Evolutionary conservation across 2,888 invertebrate species (phyloP), one percentile per base, ranked within the genome.

Genomic region (Norana najaformis): DNA sequence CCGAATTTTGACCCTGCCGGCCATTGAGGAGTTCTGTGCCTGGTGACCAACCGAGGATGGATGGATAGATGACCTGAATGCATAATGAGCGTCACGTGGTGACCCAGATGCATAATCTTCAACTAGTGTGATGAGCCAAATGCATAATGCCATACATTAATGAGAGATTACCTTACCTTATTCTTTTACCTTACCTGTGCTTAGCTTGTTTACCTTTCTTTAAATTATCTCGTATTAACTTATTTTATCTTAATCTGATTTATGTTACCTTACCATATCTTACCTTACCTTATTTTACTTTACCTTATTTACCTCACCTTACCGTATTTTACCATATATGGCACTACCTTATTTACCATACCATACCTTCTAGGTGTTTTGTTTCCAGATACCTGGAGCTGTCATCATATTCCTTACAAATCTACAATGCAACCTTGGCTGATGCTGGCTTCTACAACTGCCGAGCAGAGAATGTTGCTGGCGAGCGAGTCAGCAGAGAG

Each of bases 401-500:
- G 18, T 37, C 85, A 4, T 85, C 85, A 30, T 36, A 85, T 85
- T 85, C 85, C 35, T 85, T 85, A 85, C 85, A 36, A 36, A 85
- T 85, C 85, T 85, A 85, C 85, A 85, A 85, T 30, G 37, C 85
- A 5, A 85, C 36, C 23, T 3, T 23, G 14, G 85, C 11, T 20
- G 85, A 85, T 36, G 85, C 36, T 18, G 85, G 85, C 85, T 23
- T 85, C 36, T 85, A 85, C 36, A 85, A 23, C 20, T 85, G 85
- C 37, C 35, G 36, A 1, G 85, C 85, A 30, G 85, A 85, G 18
- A 85, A 85, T 35, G 35, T 85, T 2, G 85, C 36, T 6, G 36
- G 85, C 35, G 18, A 36, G 6, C 85, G 85, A 30, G 20, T 14
- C 18, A 85, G 85, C 18, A 85, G 35, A 37, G 36, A 8, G 5